Evolutionary conservation across 2,888 invertebrate species (phyloP), one percentile per base, ranked within the genome.

Genomic region (Lathronympha strigana): DNA sequence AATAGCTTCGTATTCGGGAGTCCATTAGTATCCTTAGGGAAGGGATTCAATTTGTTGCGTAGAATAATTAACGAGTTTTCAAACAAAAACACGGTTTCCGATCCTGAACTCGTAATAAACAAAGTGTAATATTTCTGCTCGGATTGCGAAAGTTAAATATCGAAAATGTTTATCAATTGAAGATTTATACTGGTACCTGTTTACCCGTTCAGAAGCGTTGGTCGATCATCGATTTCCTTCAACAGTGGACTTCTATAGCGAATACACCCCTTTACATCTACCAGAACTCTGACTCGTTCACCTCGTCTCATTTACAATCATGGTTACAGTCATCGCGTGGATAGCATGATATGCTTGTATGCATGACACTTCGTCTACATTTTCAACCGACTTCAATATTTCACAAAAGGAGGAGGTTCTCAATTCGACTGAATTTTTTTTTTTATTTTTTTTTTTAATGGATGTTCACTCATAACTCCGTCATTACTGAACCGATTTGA

Each of bases 41-140:
- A 54, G 36, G 47, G 38, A 17, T 47, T 40, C 33, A 47, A 55
- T n/a, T 62, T 62, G 28, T 25, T 28, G 49, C 55, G 63, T 9
- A 43, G 40, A 61, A 55, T 55, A 21, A 40, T 55, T 49, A 63
- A 63, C 31, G 63, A 63, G 40, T 49, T 63, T 55, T 2, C 21
- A 49, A 54, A 55, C 45, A 55, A 55, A 62, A 55, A 63, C 21
- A 57, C 13, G 23, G 1, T 43, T 43, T 21, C 31, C 19, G 23
- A 15, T 38, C 54, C 15, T 38, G 11, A 25, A 54, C 4, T 40
- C 15, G 36, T 40, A 38, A 57, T 15, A 57, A 55, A 55, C n/a
- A 55, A 45, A 45, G 43, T 28, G 40, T 38, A 17, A 57, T 45
- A 45, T 45, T 57, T 57, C 19, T 4, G 31, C 31, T 31, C 21